A percentile compares a stretch with the other conserved stretches of the same genome.
Evolutionary conservation across 2,113 vertebrate species (phyloP).

Genomic region (Heliornis fulica): DNA sequence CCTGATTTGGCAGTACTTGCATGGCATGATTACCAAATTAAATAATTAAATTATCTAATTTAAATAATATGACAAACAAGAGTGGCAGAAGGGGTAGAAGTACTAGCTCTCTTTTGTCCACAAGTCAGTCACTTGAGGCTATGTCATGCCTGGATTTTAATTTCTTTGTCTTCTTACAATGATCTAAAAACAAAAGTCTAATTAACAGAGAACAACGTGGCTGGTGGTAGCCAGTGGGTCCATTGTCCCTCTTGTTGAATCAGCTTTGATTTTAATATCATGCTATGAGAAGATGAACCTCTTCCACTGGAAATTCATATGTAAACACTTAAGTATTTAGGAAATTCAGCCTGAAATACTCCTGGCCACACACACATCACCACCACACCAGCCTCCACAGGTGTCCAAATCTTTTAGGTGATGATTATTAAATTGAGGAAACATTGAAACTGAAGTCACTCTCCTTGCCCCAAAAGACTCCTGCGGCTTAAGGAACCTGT

Average conservation of each 20-base stretch:
- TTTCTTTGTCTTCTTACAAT: neutral
- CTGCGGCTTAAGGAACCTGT: neutral
- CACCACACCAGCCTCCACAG: neutral
- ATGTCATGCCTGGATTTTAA: neutral
- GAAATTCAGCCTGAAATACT: neutral
- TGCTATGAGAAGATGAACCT: accelerated
- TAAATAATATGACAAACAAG: neutral
- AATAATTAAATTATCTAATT: no score
- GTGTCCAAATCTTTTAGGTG: neutral
- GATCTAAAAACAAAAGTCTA: neutral
- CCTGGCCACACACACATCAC: neutral
- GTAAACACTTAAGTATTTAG: neutral
- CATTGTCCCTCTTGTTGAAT: neutral
- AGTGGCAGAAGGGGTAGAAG: neutral
- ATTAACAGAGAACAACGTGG: neutral
- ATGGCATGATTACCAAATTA: neutral
- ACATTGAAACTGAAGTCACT: neutral
- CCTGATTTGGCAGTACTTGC: neutral
- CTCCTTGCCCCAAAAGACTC: neutral
- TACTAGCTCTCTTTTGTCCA: neutral
- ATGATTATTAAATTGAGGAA: neutral
- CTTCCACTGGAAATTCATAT: neutral
- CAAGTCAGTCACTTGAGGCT: neutral
- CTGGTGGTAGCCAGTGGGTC: accelerated
- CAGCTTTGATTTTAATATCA: neutral